Conservation (phyloP, 2,888 invertebrate species). For the Noctua comes region DNA sequence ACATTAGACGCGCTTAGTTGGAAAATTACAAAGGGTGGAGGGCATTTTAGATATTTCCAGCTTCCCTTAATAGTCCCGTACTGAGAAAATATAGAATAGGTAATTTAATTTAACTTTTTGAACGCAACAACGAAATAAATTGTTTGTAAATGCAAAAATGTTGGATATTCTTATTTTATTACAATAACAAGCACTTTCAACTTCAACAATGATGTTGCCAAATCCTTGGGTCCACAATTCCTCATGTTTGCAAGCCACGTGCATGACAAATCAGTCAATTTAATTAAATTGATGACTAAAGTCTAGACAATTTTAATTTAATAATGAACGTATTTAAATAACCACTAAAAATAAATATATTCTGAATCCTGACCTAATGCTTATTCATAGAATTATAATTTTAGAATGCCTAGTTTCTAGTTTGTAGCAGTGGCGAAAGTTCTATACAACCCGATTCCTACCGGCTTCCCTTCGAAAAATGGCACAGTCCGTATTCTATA, state of each 20-base stretch:
- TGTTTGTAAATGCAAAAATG: not conserved
- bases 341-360: not conserved
- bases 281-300: not conserved
- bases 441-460: too few species aligned
- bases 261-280: not conserved
- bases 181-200: too few species aligned
- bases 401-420: constrained; percentile 2
- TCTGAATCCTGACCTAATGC: not conserved
- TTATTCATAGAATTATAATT: not conserved
- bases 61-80: not conserved
- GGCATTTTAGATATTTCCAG: not conserved
- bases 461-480: too few species aligned
- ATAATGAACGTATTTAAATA: not conserved
- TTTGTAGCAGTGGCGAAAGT: too few species aligned
- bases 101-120: not conserved
- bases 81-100: not conserved
- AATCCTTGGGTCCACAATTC: not conserved
- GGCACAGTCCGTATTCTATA: too few species aligned
- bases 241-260: not conserved
- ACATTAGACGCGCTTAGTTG: not conserved
- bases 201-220: not conserved
- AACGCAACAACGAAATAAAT: too few species aligned
- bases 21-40: not conserved
- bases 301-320: not conserved
- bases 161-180: not conserved